Evolutionary conservation across 1,140 invertebrate genomes (phyloP), one percentile per base, ranked within the genome.

Genomic region (Acromyrmex charruanus): DNA sequence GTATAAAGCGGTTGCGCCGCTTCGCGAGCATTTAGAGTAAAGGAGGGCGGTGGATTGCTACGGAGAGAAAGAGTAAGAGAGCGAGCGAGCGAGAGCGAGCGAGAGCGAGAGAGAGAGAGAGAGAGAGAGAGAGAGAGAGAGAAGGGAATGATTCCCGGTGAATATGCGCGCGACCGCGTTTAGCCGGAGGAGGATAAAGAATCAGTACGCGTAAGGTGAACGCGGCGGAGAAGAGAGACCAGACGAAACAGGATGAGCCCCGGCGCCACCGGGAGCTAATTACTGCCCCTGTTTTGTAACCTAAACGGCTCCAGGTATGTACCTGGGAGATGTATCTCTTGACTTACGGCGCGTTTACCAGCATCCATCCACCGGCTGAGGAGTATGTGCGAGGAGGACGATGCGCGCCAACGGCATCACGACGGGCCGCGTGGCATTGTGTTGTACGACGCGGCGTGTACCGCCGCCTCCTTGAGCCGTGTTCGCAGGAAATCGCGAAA

Each of bases 201-300:
- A 86, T 66, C 68, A 59, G 59, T 58, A 28, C 25, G 25, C 44
- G 39, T 25, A 25, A 77, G 75, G 16, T 10, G 75, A 49, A 49
- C 21, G 28, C 63, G 35, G 61, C 25, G 49, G 49, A 10, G 25
- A 75, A 66, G 79, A 87, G 79, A 77, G 79, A 77, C 7, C 69
- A 68, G 59, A 31, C 65, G 66, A 75, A 58, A 74, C 58, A 44
- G 80, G 81, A 88, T 74, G 80, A 88, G 68, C 7, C 25, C 16
- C 87, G 90, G 82, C 91, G 89, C 92, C 87, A 90, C 61, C 51
- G 79, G 66, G 66, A 92, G 91, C 93, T 94, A 94, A 94, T 94
- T 94, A 94, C 91, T 87, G 77, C 71, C 86, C 90, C 85, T 92
- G 92, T 93, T 94, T 94, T 93, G 93, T 92, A 95, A 94, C 89